Conservation (phyloP, 2,113 vertebrate species). For the Pavo muticus region DNA sequence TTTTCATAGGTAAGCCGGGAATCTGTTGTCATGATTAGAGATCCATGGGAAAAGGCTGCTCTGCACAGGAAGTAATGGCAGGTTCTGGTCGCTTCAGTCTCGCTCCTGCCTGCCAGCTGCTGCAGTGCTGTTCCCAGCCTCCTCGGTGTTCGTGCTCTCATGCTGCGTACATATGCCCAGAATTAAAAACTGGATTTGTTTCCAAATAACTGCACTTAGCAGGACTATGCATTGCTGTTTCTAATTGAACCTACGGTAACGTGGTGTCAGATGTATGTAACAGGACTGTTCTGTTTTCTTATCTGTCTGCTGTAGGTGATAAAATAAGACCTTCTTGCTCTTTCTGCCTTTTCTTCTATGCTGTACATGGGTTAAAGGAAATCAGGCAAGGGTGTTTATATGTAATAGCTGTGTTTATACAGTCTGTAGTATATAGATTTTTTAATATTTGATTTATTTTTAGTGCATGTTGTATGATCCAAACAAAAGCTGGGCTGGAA, state of each 20-base stretch:
- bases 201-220: background rate
- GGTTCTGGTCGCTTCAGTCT: background rate
- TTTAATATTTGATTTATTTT: background rate
- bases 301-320: background rate
- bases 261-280: background rate
- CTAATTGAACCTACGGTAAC: background rate
- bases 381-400: background rate
- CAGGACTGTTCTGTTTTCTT: background rate
- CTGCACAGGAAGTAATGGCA: background rate
- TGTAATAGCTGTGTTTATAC: background rate
- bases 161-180: background rate
- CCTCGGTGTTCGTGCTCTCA: background rate
- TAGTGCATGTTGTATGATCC: background rate
- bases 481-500: background rate
- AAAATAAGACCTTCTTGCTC: background rate
- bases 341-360: background rate
- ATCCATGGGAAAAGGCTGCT: background rate
- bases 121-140: background rate
- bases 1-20: conserved; percentile 88
- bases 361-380: background rate
- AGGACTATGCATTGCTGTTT: background rate
- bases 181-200: background rate
- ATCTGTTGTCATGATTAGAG: background rate
- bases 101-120: background rate
- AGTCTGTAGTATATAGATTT: background rate